These are phyloP conservation scores for Aphrocallistes beatrix DNA, from an alignment of 37 sponge, comb jelly and placozoan species.

Conservation along the genomic window DNA sequence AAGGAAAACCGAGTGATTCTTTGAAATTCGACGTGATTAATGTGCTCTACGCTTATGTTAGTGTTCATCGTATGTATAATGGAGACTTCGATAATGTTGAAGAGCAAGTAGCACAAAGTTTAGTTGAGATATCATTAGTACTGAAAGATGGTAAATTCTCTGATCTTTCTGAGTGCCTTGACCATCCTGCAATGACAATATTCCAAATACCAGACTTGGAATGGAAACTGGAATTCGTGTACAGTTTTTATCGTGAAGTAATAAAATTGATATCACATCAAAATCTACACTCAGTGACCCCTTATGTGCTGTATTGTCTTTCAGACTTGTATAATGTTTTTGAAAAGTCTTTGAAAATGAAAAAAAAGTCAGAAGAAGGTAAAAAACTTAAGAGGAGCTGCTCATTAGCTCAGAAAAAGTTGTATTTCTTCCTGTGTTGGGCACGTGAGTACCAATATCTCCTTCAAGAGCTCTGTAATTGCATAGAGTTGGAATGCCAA, in stretches of 20 bases:
- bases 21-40: conserved; percentile 8
- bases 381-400: not conserved
- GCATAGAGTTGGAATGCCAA: not conserved
- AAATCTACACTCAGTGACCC: not conserved
- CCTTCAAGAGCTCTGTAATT: not conserved
- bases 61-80: conserved; percentile 12
- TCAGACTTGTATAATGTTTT: not conserved
- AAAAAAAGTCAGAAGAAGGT: not conserved
- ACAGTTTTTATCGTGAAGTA: not conserved
- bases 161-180: not conserved
- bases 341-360: not conserved
- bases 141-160: not conserved
- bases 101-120: not conserved
- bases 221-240: not conserved
- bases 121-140: not conserved
- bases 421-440: conserved; percentile 1
- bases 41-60: not conserved
- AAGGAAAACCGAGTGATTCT: not conserved
- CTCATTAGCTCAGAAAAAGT: not conserved
- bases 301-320: conserved; percentile 2
- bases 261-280: not conserved
- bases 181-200: not conserved
- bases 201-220: not conserved
- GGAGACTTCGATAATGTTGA: not conserved
- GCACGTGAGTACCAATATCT: not conserved